Percentiles rank a stretch among this genome's conserved stretches.
These are phyloP conservation scores for Pseudopodoces humilis DNA, from an alignment of 2,113 vertebrate genomes.

Conservation along the genomic window DNA sequence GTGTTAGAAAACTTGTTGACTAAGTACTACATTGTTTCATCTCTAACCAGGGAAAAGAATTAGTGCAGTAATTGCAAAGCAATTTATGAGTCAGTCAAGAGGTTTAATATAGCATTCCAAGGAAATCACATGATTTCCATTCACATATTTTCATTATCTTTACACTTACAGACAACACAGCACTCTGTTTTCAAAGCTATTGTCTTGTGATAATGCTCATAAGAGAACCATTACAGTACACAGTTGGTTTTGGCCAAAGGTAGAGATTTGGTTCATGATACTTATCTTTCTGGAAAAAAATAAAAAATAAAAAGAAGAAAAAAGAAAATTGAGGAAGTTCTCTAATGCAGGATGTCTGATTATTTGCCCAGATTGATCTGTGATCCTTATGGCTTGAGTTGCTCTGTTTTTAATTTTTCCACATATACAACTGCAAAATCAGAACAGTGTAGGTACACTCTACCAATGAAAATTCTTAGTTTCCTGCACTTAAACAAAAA, in stretches of 20 bases:
- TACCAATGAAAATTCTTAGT: not conserved
- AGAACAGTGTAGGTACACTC: not conserved
- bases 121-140: conserved; percentile 17
- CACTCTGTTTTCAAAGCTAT: not conserved
- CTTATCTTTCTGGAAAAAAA: not conserved
- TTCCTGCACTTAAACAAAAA: not conserved
- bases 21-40: not conserved
- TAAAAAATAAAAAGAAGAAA: no score
- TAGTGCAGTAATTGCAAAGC: not conserved
- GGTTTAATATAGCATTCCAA: not conserved
- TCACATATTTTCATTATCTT: conserved; percentile 37
- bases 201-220: not conserved
- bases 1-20: not conserved
- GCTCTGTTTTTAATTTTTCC: not conserved
- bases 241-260: not conserved
- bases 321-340: not conserved
- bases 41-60: not conserved
- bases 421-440: not conserved
- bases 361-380: not conserved
- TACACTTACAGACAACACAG: not conserved
- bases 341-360: not conserved
- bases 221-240: not conserved
- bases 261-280: not conserved
- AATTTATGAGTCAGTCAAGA: not conserved
- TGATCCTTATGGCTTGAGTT: not conserved